Base-by-base conservation (phyloP, 2,888 invertebrate genomes). In the Drosophila mayaguana region DNA sequence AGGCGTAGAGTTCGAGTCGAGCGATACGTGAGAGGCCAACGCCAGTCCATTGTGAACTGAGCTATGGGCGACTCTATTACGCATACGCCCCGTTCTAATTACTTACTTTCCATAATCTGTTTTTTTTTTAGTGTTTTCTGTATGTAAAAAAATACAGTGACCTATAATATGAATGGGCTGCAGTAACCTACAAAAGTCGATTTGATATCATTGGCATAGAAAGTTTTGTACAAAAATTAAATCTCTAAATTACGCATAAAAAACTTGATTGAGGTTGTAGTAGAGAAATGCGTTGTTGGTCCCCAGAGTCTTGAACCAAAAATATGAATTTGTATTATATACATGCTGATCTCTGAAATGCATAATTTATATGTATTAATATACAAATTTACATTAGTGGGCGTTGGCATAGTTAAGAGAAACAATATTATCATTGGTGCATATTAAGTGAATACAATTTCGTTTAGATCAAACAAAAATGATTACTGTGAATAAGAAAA, bases 1-100 rank as follows among this genome's bases (percentile, higher is more conserved):
- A 88, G 84, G 80, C 82, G 85, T 82, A 79, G 55, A 66, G 68
- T 54, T 66, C 59, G 59, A 50, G 54, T 48, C 53, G 40, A 53
- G 53, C 65, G 63, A 65, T 54, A 55, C 34, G 46, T 38, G 45
- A 57, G 56, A 63, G 62, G 54, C 36, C 20, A 61, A 28, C n/a
- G 43, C 25, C 50, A 62, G 62, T 57, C 40, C 22, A 63, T 42
- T 40, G 46, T 36, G 57, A 45, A 22, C 50, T 57, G 54, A 60
- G 60, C 55, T 50, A 61, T 55, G 50, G 43, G 64, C 64, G 40
- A 56, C 64, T 63, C 28, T 36, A 43, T 54, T 57, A 56, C 63
- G 62, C 71, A 75, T 75, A 70, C 72, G 72, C 57, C 75, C 72
- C 75, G 56, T 72, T 53, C 25, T 61, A 25, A 34, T 36, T 36